Evolutionary conservation across 2,797 vertebrate genomes (phyloP), one percentile per base, ranked within the genome.

Genomic region (Anguilla anguilla): DNA sequence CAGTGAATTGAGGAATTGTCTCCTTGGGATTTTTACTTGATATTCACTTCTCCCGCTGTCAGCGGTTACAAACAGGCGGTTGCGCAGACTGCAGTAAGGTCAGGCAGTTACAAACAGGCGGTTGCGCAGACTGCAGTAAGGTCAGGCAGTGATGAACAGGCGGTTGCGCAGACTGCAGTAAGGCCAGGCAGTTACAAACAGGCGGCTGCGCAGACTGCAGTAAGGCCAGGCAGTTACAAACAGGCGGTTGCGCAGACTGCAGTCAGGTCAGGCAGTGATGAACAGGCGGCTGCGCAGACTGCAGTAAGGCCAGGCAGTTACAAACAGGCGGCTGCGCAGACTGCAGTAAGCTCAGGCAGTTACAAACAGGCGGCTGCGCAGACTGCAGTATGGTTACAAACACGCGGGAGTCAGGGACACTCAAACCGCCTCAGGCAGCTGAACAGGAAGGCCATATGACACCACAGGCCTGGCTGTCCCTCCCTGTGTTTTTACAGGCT

Each of bases 401-500:
- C 55, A 15, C 2, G 15, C 55, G 11, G 51, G 0, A 83, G 84
- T 10, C 15, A 17, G 57, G 55, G 31, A 69, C 57, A 85, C 31
- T 35, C 10, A 61, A 7, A 35, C 35, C 11, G 35, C 35, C 35
- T 15, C 17, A n/a, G 61, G 28, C 85, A 17, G n/a, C 11, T 3
- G 53, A 39, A 39, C 61, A 13, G 17, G 64, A 72, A 35, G 28
- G 69, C 11, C 31, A 72, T 31, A 43, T 1, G 74, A 79, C 77
- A 81, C 22, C 77, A 49, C 46, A 25, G 19, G 7, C 6, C 46
- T 2, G 43, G 46, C 28, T 28, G 11, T 28, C 2, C 69, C 19
- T 28, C 2, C 69, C 19, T 79, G 84, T 85, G 59, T 85, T 82
- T 85, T 51, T 49, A 22, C 46, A 79, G 83, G 43, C 67, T n/a